Conservation (phyloP, 2,797 vertebrate species). For the Anas flavirostris region DNA sequence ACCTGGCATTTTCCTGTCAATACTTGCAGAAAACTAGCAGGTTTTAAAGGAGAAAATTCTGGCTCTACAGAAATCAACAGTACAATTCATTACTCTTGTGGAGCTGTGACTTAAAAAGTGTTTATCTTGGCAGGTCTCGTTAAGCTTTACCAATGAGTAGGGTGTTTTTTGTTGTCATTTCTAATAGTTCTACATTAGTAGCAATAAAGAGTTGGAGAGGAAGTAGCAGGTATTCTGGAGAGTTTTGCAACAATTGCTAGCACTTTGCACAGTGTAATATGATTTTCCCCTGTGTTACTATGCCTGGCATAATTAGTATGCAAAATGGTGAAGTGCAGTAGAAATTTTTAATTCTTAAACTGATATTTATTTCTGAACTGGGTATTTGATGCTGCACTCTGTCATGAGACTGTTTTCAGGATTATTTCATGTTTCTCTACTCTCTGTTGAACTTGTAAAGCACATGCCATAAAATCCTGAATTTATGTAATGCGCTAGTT, state of each 20-base stretch:
- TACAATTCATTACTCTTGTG: not conserved
- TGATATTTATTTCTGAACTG: not conserved
- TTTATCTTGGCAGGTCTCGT: not conserved
- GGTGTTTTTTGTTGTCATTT: not conserved
- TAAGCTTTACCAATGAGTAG: not conserved
- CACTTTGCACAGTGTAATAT: not conserved
- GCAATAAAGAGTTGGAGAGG: not conserved
- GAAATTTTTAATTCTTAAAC: not conserved
- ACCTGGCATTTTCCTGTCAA: not conserved
- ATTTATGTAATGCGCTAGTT: not conserved
- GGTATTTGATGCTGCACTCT: not conserved
- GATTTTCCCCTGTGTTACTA: not conserved
- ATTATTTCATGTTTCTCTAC: not conserved
- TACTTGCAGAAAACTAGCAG: not conserved
- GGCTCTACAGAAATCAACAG: not conserved
- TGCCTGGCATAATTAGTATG: not conserved
- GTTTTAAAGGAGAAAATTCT: not conserved
- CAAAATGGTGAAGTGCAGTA: not conserved
- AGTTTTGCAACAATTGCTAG: not conserved
- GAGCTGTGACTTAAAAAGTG: not conserved
- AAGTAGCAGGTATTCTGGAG: not conserved
- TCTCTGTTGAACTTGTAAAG: slow-evolving; percentile 4
- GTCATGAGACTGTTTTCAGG: not conserved
- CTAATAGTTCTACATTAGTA: not conserved
- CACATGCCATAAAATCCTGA: not conserved